Percentiles rank a stretch among this genome's conserved stretches.
Evolutionary conservation across 2,888 invertebrate genomes (phyloP).

Genomic region (Lasioglossum malachurum): DNA sequence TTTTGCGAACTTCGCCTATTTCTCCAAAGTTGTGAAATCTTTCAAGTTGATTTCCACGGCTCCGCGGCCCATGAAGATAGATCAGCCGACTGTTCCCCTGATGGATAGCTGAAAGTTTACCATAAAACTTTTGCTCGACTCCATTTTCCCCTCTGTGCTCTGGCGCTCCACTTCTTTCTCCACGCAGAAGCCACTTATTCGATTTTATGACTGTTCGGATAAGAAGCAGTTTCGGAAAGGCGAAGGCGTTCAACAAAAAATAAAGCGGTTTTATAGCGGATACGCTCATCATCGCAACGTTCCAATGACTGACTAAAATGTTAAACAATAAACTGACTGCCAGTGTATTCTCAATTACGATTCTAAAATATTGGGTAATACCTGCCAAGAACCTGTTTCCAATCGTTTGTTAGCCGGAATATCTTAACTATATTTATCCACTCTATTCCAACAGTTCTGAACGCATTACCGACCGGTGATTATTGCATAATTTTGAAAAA

Average conservation of each 20-base stretch:
- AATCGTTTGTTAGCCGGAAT: not conserved
- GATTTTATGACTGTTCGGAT: conserved; percentile 34
- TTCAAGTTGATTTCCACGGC: not conserved
- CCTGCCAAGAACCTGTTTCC: not conserved
- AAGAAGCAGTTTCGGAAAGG: conserved; percentile 29
- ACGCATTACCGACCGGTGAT: too few species aligned
- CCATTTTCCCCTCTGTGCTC: not conserved
- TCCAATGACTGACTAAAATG: not conserved
- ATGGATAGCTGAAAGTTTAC: not conserved
- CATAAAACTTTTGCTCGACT: not conserved
- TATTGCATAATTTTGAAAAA: too few species aligned
- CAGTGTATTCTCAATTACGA: not conserved
- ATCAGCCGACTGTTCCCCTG: not conserved
- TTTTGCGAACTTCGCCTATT: not conserved
- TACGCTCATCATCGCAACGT: not conserved
- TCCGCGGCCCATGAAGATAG: not conserved
- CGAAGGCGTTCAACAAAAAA: conserved; percentile 2
- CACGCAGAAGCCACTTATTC: conserved; percentile 10
- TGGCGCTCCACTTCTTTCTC: not conserved
- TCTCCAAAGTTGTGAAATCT: not conserved
- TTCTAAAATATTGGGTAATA: not conserved
- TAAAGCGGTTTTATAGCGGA: not conserved
- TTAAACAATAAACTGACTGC: not conserved
- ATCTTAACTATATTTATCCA: not conserved
- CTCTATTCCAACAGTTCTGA: not conserved